Evolutionary conservation across 2,797 vertebrate genomes (phyloP).

Genomic region (Phataginus tricuspis): DNA sequence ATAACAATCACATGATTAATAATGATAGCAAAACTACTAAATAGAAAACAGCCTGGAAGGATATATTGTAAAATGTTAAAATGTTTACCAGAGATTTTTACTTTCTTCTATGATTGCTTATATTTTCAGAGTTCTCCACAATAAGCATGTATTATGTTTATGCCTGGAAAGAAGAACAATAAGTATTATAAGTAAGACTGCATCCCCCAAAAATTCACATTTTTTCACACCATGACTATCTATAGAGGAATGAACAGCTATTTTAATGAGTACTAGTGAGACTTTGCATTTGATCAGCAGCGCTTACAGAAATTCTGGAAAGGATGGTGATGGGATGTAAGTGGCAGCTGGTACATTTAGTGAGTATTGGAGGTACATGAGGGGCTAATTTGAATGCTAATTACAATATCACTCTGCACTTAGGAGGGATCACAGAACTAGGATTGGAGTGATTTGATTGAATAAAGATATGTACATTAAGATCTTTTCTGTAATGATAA

Average conservation of each 20-base stretch:
- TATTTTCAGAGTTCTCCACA: not conserved
- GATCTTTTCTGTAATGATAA: constrained; percentile 26
- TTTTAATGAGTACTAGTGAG: constrained; percentile 49
- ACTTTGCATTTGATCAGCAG: constrained; percentile 37
- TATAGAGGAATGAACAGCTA: constrained; percentile 19
- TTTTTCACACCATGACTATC: not conserved
- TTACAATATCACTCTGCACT: constrained; percentile 18
- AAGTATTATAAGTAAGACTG: constrained; percentile 3
- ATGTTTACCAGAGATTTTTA: not conserved
- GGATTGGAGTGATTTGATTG: not conserved
- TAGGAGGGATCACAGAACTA: constrained; percentile 7
- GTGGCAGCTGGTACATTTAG: constrained; percentile 54
- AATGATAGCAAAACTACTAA: not conserved
- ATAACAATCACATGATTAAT: not conserved
- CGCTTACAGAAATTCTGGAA: constrained; percentile 49
- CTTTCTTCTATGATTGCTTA: constrained; percentile 19
- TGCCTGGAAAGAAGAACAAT: not conserved
- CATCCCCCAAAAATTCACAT: not conserved
- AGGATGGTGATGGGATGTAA: not conserved
- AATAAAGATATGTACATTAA: not conserved
- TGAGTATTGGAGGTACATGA: not conserved
- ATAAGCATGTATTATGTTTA: not conserved
- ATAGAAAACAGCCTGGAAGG: not conserved
- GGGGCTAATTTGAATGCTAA: constrained; percentile 59
- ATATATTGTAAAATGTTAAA: not conserved